Percentiles rank a stretch among this genome's conserved stretches.
phyloP scores from a whole-genome alignment of 35 echinoderm and acorn worm genomes.

The Hemicentrotus pulcherrimus region DNA sequence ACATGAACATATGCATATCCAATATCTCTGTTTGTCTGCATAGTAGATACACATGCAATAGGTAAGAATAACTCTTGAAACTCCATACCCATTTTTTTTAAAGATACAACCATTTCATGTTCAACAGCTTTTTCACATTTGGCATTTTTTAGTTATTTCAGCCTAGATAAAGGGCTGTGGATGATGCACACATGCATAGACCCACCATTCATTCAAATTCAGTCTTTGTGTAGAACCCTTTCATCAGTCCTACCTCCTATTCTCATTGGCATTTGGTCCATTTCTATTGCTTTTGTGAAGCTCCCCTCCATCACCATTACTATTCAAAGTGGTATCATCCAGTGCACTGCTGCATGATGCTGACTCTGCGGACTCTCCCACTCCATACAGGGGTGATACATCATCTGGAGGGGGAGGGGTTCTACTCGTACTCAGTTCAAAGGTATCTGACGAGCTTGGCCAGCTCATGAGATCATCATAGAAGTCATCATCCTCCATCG shows the following conservation, averaged over 20 bases:
- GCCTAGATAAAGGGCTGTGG: neutral
- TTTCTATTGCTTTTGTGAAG: neutral
- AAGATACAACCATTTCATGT: neutral
- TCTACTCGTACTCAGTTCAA: neutral
- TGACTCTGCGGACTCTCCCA: slow-evolving; percentile 13
- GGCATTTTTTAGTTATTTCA: neutral
- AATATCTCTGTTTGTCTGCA: neutral
- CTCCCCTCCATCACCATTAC: neutral
- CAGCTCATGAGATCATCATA: slow-evolving; percentile 44
- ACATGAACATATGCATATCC: neutral
- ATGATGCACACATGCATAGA: neutral
- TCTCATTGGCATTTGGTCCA: neutral
- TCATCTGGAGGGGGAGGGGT: neutral
- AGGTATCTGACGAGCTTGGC: slow-evolving; percentile 12
- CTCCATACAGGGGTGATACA: neutral
- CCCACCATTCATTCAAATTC: neutral
- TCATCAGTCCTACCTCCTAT: neutral
- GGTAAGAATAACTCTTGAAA: neutral
- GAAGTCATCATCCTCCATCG: slow-evolving; percentile 20
- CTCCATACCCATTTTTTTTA: neutral
- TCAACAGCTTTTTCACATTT: neutral
- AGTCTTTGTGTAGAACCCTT: neutral
- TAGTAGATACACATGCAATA: neutral
- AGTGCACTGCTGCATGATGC: neutral
- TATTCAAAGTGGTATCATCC: neutral